Base-by-base conservation (phyloP, 2,888 invertebrate genomes). In the Pollenia angustigena region DNA sequence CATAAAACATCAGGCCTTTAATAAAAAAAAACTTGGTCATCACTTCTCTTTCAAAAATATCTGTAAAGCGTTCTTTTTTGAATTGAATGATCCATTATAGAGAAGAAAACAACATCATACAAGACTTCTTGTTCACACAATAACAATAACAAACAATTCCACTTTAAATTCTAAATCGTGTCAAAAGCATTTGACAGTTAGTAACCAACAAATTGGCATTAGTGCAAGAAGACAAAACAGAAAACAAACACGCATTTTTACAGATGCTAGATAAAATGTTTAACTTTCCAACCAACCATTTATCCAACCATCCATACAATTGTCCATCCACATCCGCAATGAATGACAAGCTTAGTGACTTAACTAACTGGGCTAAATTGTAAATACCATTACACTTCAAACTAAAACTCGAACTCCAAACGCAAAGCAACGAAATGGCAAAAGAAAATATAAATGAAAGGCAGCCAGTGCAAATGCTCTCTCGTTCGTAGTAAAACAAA, bases 291-390 rank as follows among this genome's bases (percentile, higher is more conserved):
- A 66, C 62, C 42, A 54, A n/a, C 40, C 68, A 42, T 48, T 14
- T 46, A 78, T 48, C 23, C 23, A 23, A 32, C 32, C 32, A 32
- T 32, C 32, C 32, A 32, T 32, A 40, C 76, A 64, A 40, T 68
- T 74, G 44, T 42, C 68, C 74, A 85, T 80, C 60, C 74, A 60
- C 79, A 85, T 62, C 74, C 72, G 54, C 76, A 76, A 56, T 58
- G 54, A 60, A 50, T n/a, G 82, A 81, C 84, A 83, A 81, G 80
- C 60, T 74, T 84, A 81, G 81, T 81, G 81, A 81, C 78, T 87
- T 84, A 87, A 87, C 86, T 87, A 81, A 85, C 85, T 72, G 60
- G 58, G 52, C 66, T 72, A 72, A 84, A 80, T 66, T 40, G 48
- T 52, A 85, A 85, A 84, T 62, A 62, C 68, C 60, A 74, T 80